Percentiles rank a stretch among this genome's conserved stretches.
Evolutionary conservation across 2,113 vertebrate genomes (phyloP).

Genomic region (Motacilla tschutschensis): DNA sequence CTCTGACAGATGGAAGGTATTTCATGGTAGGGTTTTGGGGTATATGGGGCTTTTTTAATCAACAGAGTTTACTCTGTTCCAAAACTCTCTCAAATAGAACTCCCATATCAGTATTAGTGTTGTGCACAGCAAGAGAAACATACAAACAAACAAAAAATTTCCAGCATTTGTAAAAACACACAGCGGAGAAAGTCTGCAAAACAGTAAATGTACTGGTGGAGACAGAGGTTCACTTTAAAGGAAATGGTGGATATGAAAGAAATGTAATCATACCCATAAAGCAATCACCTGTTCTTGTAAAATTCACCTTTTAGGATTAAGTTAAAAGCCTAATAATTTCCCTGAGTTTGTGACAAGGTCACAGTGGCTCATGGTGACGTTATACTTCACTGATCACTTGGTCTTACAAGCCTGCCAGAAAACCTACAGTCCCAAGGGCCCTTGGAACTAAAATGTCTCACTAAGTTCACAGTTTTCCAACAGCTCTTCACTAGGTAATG

Average conservation of each 20-base stretch:
- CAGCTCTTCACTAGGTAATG: neutral
- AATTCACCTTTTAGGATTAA: neutral
- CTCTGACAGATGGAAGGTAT: neutral
- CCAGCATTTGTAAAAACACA: neutral
- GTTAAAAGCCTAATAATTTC: neutral
- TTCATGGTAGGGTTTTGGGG: neutral
- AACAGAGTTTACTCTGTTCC: neutral
- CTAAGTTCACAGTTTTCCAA: neutral
- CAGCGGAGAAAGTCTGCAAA: neutral
- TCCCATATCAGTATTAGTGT: neutral
- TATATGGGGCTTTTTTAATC: neutral
- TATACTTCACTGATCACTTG: neutral
- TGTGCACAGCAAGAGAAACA: neutral
- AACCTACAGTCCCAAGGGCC: neutral
- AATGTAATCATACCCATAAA: neutral
- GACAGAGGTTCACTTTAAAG: neutral
- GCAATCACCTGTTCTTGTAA: neutral
- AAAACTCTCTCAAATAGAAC: neutral
- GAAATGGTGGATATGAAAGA: neutral
- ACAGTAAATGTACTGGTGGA: neutral
- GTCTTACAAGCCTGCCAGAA: neutral
- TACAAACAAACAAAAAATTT: neutral
- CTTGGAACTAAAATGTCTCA: neutral
- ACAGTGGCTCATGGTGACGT: neutral
- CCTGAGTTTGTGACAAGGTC: neutral